Evolutionary conservation across 2,797 vertebrate species (phyloP).

Genomic region (Borostomias antarcticus): DNA sequence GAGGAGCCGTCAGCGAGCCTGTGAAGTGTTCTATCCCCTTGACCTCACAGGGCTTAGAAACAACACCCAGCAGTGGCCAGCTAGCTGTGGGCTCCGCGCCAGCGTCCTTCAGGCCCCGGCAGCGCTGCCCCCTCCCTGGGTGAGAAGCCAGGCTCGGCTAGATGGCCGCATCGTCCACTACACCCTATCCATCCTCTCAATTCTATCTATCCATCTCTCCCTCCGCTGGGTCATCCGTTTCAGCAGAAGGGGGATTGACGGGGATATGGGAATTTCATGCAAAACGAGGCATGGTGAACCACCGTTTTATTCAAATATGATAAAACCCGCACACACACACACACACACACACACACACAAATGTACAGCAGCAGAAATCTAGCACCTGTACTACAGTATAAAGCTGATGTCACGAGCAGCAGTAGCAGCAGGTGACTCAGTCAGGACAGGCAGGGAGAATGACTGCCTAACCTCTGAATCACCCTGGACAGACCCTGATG

Average conservation of each 20-base stretch:
- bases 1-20: conserved; percentile 10
- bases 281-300: too few relatives aligned
- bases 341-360: too few relatives aligned
- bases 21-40: conserved; percentile 25
- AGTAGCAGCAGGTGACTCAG: too few relatives aligned
- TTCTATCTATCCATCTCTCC: conserved; percentile 33
- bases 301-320: too few relatives aligned
- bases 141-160: conserved; percentile 42
- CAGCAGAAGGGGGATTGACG: neutral
- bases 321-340: neutral
- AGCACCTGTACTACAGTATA: too few relatives aligned
- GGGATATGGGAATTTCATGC: neutral
- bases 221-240: conserved; percentile 25
- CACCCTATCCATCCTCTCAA: conserved; percentile 20
- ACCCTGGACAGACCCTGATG: conserved; percentile 36
- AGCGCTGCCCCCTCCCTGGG: conserved; percentile 28
- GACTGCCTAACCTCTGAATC: conserved; percentile 57
- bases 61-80: conserved; percentile 30
- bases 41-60: conserved; percentile 42
- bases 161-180: conserved; percentile 2
- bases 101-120: conserved; percentile 54
- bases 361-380: too few relatives aligned
- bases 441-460: conserved; percentile 35
- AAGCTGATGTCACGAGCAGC: too few relatives aligned
- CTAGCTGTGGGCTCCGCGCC: conserved; percentile 37